A percentile compares a stretch with the other conserved stretches of the same genome.
Conservation (phyloP, 1,140 invertebrate genomes). For the Gryllus bimaculatus region DNA sequence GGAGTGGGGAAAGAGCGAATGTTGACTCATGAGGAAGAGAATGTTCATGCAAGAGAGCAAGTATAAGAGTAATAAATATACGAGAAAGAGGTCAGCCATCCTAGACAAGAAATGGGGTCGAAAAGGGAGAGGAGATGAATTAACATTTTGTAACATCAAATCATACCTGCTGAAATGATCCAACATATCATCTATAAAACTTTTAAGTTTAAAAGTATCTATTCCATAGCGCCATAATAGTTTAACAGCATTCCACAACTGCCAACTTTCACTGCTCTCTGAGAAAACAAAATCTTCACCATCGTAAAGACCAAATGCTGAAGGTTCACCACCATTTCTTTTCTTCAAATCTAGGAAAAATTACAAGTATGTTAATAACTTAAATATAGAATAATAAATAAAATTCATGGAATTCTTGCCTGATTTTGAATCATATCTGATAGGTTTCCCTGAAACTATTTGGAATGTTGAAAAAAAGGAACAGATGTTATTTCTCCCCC, state of each 20-base stretch:
- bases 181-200: constrained; percentile 34
- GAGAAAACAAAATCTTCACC: constrained; percentile 43
- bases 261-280: constrained; percentile 36
- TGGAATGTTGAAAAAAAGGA: no score
- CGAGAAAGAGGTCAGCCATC: background rate
- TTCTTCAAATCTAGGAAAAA: constrained; percentile 33
- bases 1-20: no score
- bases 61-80: background rate
- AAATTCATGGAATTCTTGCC: no score
- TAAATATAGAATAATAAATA: no score
- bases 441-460: no score
- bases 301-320: constrained; percentile 41
- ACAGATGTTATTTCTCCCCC: no score
- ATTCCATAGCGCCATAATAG: constrained; percentile 49
- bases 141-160: constrained; percentile 12
- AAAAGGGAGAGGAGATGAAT: background rate
- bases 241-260: constrained; percentile 36
- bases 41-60: background rate
- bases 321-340: constrained; percentile 19
- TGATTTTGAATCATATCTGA: no score
- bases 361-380: background rate
- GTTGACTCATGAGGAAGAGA: background rate
- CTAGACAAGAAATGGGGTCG: background rate
- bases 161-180: constrained; percentile 33
- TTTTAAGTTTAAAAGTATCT: constrained; percentile 37